Base-by-base conservation (phyloP, 2,113 vertebrate species). In the Mirza zaza region DNA sequence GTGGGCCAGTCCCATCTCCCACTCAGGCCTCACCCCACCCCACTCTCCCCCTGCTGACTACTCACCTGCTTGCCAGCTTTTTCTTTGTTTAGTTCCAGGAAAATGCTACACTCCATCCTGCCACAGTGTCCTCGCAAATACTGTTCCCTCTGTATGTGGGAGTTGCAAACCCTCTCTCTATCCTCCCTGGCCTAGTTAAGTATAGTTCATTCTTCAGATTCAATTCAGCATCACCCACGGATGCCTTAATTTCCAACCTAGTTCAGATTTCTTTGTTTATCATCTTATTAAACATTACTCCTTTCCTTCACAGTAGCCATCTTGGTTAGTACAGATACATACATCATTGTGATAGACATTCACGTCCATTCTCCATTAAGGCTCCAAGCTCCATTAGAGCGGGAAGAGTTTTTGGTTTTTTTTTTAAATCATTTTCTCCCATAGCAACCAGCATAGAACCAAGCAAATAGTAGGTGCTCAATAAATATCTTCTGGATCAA, bases 261-360 rank as follows among this genome's bases (percentile, higher is more conserved):
- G 34, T 20, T 34, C 55, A 52, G 39, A 17, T 14, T 15, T 45
- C 63, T 81, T 3, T 3, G n/a, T 45, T 65, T 32, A 1, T 7
- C 45, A 52, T 84, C 36, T 93, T 29, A 11, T 3, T 32, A 6
- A 34, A 21, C 25, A 18, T 13, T 0, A 4, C 5, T n/a, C 55
- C 59, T 75, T 14, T 84, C 55, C 63, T 79, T 45, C 18, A 17
- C 0, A 42, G 70, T 3, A 7, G 29, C 13, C 52, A 29, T 9
- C 27, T 39, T 48, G 23, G 45, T 10, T 65, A 48, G 83, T 17
- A 23, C 70, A 0, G 4, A 55, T 0, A 25, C 73, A 4, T 1
- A 6, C 0, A 17, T 57, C 48, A 6, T 6, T 0, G 6, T 42
- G 84, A 36, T 0, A 13, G 63, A 23, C 6, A 80, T 27, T 52